These are phyloP conservation scores for Monomorium pharaonis DNA, from an alignment of 1,140 invertebrate genomes.

Conservation along the genomic window DNA sequence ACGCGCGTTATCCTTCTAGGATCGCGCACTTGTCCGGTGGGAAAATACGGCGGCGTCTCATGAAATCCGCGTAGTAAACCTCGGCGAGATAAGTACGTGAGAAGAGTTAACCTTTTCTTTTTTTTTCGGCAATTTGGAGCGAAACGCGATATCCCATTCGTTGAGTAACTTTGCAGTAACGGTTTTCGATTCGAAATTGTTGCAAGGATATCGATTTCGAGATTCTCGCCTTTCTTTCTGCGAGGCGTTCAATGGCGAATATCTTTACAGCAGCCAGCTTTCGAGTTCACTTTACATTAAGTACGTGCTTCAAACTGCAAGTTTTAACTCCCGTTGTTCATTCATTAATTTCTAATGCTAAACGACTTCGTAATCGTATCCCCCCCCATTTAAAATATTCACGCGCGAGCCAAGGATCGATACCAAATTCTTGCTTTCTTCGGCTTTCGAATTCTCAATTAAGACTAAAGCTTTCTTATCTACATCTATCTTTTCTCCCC, in stretches of 20 bases:
- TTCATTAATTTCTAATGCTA: constrained; percentile 14
- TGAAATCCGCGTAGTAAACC: constrained; percentile 24
- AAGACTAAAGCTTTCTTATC: not conserved
- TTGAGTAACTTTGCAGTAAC: not conserved
- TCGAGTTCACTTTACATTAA: constrained; percentile 4
- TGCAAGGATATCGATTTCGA: not conserved
- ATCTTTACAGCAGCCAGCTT: not conserved
- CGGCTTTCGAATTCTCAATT: not conserved
- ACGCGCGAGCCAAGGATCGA: not conserved
- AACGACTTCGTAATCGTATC: not conserved
- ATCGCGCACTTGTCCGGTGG: constrained; percentile 66
- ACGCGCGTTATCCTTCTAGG: constrained; percentile 66
- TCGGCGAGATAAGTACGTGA: not conserved
- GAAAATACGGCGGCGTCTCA: constrained; percentile 19
- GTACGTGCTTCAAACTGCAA: not conserved
- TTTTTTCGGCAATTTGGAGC: not conserved
- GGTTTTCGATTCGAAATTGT: not conserved
- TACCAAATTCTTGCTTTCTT: not conserved
- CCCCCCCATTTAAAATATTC: not conserved
- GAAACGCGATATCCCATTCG: not conserved
- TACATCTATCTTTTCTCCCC: not conserved
- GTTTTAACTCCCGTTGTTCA: not conserved
- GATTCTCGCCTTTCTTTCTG: not conserved
- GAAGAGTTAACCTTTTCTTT: constrained; percentile 17
- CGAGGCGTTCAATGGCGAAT: not conserved